Evolutionary conservation across 2,113 vertebrate species (phyloP).

Genomic region (Silurus glanis): DNA sequence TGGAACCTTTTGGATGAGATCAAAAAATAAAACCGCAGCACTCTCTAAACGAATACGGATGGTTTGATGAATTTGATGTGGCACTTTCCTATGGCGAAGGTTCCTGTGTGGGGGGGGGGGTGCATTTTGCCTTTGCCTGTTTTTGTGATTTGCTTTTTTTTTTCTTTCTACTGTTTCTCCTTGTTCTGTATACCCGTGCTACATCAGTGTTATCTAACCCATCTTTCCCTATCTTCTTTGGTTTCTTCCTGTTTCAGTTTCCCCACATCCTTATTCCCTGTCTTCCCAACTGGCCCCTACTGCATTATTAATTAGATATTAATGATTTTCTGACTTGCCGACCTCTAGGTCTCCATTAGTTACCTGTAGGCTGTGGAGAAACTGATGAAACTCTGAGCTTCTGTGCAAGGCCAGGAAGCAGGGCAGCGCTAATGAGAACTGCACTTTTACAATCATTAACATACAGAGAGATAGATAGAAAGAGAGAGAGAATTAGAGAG

Average conservation of each 20-base stretch:
- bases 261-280: conserved; percentile 29
- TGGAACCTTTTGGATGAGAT: conserved; percentile 2
- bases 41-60: background rate
- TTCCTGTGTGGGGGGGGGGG: background rate
- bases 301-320: conserved; percentile 66
- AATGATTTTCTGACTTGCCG: conserved; percentile 66
- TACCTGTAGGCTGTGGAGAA: conserved; percentile 55
- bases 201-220: conserved; percentile 21
- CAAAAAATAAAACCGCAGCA: background rate
- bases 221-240: background rate
- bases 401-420: conserved; percentile 49
- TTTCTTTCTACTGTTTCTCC: background rate
- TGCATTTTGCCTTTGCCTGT: background rate
- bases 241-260: conserved; percentile 22
- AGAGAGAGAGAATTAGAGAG: background rate
- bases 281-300: conserved; percentile 36
- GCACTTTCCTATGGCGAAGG: background rate
- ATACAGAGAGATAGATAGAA: conserved; percentile 23
- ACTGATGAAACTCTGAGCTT: conserved; percentile 55
- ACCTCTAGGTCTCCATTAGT: conserved; percentile 64
- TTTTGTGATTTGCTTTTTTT: background rate
- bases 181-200: background rate
- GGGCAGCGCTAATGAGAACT: conserved; percentile 59
- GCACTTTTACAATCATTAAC: conserved; percentile 52
- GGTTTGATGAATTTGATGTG: background rate